Base-by-base conservation (phyloP, 2,113 vertebrate species). In the Tupaia tana region DNA sequence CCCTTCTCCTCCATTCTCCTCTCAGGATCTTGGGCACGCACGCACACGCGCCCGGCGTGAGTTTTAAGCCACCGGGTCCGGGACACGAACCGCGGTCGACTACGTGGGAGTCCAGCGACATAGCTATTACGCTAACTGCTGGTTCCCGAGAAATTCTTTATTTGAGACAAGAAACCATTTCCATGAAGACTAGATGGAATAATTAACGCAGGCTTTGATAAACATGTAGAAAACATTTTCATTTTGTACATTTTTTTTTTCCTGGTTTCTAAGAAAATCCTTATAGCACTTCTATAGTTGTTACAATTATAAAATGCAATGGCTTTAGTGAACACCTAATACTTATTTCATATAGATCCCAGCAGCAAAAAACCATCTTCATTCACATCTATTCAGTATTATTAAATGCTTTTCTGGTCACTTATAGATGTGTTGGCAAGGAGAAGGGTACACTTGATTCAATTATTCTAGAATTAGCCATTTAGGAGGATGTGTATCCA, bases 181-280 rank as follows among this genome's bases (percentile, higher is more conserved):
- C 29, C 15, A 3, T 14, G 22, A 96, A 31, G 74, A 88, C 73
- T 81, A 78, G 66, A 67, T 69, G 66, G 82, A 83, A 75, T 14
- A 56, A 69, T 86, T 67, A 66, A 78, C 25, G n/a, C 18, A 70
- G 63, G 13, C 12, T 52, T 90, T 93, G 67, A 66, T 54, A 70
- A 79, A 56, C 20, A 77, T 71, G 77, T 25, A 73, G 77, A 56
- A 70, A 81, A 87, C 59, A 66, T 31, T 90, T 79, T 90, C 31
- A 31, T 95, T 84, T 86, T 13, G 25, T 80, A 25, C 14, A 34
- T 24, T 2, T 31, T n/a, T 63, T 6, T 73, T 54, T 18, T 80
- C 59, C 67, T 75, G 29, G 14, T 31, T 63, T 86, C 73, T 71
- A 85, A 31, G 78, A 78, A 81, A 89, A 87, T 93, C 86, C 70